Evolutionary conservation across 2,113 vertebrate genomes (phyloP).

Genomic region (Pholis gunnellus): DNA sequence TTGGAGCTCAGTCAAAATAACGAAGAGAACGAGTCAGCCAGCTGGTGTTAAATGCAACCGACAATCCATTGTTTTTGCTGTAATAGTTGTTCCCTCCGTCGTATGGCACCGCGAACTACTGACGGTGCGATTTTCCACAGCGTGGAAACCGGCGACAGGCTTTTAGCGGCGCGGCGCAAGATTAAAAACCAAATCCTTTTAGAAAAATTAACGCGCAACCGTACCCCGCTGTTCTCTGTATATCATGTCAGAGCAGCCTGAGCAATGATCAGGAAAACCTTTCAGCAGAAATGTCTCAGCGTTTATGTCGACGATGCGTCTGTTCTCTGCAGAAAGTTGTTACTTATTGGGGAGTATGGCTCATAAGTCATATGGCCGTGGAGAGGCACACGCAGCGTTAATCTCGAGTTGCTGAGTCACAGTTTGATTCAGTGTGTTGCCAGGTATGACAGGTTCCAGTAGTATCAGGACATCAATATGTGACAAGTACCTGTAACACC

Average conservation of each 20-base stretch:
- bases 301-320: constrained; percentile 66
- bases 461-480: constrained; percentile 52
- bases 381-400: constrained; percentile 51
- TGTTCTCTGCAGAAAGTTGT: constrained; percentile 74
- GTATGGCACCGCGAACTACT: constrained; percentile 52
- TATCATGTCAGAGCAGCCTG: constrained; percentile 64
- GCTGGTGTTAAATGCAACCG: constrained; percentile 55
- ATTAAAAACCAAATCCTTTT: constrained; percentile 83
- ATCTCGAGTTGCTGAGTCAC: constrained; percentile 72
- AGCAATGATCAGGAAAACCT: constrained; percentile 77
- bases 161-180: constrained; percentile 73
- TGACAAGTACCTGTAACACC: constrained; percentile 35
- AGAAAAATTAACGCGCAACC: constrained; percentile 79
- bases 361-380: constrained; percentile 74
- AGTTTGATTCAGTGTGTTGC: constrained; percentile 70
- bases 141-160: constrained; percentile 62
- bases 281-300: constrained; percentile 70
- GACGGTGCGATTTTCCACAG: constrained; percentile 70
- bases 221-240: constrained; percentile 70
- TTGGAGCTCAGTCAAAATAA: constrained; percentile 63
- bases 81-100: constrained; percentile 60
- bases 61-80: constrained; percentile 50
- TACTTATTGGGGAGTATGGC: constrained; percentile 67
- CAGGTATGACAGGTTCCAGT: constrained; percentile 56
- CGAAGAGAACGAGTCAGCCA: constrained; percentile 55